These are phyloP conservation scores for Bostrychus sinensis DNA, from an alignment of 2,113 vertebrate genomes.

Conservation along the genomic window DNA sequence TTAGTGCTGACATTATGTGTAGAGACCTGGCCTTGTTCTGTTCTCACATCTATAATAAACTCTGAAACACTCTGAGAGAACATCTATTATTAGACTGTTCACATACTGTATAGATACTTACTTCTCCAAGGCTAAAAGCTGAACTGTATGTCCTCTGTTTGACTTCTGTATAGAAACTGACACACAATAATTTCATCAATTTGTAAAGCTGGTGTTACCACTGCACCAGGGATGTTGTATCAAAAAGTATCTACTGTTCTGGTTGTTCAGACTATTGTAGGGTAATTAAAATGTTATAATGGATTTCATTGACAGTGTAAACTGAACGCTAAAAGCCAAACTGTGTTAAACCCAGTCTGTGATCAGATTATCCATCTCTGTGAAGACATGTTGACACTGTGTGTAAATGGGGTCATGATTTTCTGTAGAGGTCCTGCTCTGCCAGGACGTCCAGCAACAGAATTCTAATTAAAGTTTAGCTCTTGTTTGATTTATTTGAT, in stretches of 20 bases:
- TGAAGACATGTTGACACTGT: background rate
- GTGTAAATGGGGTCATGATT: background rate
- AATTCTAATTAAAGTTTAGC: background rate
- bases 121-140: constrained; percentile 10
- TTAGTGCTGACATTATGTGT: background rate
- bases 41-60: no score
- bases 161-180: background rate
- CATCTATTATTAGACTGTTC: constrained; percentile 36
- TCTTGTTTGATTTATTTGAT: constrained; percentile 33
- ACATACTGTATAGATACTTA: background rate
- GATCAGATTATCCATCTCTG: no score
- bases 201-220: no score
- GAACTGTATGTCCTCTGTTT: background rate
- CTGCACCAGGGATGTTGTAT: no score
- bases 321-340: no score
- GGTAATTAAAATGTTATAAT: no score
- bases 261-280: no score
- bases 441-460: background rate
- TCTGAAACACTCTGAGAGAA: constrained; percentile 25
- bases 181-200: no score
- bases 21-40: background rate
- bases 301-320: no score
- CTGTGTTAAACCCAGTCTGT: no score
- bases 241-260: no score
- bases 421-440: background rate